Evolutionary conservation across 2,113 vertebrate genomes (phyloP).

Genomic region (Bettongia penicillata): DNA sequence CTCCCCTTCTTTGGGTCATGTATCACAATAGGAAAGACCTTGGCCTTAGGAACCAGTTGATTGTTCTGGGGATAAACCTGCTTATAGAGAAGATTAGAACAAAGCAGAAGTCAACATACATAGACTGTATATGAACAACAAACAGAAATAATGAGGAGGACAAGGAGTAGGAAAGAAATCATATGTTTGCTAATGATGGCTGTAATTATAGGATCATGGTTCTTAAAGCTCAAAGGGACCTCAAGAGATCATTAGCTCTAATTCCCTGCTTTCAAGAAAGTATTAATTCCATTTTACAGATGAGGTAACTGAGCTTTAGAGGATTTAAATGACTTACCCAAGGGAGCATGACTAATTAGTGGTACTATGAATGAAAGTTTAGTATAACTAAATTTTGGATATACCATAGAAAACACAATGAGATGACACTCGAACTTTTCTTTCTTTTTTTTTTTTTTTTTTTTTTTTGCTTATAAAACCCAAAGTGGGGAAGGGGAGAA

Average conservation of each 20-base stretch:
- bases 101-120: background rate
- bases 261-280: background rate
- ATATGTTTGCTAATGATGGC: background rate
- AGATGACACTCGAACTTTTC: background rate
- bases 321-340: background rate
- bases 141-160: background rate
- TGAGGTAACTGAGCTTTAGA: background rate
- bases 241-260: background rate
- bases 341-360: background rate
- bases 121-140: background rate
- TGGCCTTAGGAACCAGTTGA: background rate
- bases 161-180: background rate
- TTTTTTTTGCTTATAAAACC: background rate
- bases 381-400: background rate
- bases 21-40: background rate
- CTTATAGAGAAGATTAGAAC: background rate
- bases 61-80: background rate
- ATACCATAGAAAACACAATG: background rate
- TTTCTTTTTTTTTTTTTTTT: too few relatives aligned
- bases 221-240: background rate
- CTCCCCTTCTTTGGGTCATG: background rate
- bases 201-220: background rate
- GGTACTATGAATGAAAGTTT: background rate
- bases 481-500: background rate
- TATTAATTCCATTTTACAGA: background rate